Conservation (phyloP, 2,113 vertebrate genomes). For the Thryonomys swinderianus region DNA sequence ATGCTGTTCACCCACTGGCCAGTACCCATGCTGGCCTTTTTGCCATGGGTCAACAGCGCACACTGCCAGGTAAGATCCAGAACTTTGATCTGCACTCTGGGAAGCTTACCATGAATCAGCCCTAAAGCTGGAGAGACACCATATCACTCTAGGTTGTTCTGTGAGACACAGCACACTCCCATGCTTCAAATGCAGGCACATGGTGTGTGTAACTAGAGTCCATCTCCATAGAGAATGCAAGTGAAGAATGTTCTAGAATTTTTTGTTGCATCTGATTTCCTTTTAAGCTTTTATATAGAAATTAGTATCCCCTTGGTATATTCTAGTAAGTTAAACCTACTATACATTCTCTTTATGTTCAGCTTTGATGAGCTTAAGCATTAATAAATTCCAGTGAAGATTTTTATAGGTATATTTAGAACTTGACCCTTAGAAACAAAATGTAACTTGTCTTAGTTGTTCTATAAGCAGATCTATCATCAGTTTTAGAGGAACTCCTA, state of each 20-base stretch:
- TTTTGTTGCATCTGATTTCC: background rate
- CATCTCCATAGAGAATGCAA: background rate
- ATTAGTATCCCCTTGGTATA: background rate
- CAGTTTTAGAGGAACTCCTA: conserved; percentile 20
- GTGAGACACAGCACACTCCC: conserved; percentile 69
- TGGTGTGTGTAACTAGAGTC: conserved; percentile 68
- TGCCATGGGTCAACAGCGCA: background rate
- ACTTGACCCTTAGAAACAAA: conserved; percentile 24
- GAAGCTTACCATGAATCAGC: conserved; percentile 62
- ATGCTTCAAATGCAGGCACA: conserved; percentile 71
- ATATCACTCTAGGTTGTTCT: conserved; percentile 67
- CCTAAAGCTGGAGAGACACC: conserved; percentile 55
- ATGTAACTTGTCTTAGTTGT: conserved; percentile 21
- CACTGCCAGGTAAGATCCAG: conserved; percentile 35
- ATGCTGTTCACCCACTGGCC: conserved; percentile 44
- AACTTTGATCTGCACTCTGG: conserved; percentile 60
- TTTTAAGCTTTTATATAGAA: background rate
- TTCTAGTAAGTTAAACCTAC: background rate
- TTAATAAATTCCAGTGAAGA: conserved; percentile 32
- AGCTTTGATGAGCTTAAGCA: conserved; percentile 38
- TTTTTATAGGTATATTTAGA: conserved; percentile 19
- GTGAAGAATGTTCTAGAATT: background rate
- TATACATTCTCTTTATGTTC: background rate
- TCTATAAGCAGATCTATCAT: background rate
- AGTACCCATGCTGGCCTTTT: conserved; percentile 21